A percentile compares a stretch with the other conserved stretches of the same genome.
Evolutionary conservation across 2,797 vertebrate genomes (phyloP).

Genomic region (Melanogrammus aeglefinus): DNA sequence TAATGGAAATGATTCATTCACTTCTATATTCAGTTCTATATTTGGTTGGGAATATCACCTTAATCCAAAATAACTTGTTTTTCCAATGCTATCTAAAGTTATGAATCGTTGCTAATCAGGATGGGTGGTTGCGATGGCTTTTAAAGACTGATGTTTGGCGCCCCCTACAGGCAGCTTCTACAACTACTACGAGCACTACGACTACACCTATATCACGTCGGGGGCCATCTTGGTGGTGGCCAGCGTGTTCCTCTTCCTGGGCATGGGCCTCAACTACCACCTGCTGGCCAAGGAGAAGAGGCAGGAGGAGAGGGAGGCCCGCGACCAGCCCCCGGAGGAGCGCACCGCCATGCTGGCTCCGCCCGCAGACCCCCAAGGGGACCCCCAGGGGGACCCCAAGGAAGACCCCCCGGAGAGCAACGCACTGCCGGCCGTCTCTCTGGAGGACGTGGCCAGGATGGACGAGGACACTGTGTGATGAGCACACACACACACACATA

Average conservation of each 20-base stretch:
- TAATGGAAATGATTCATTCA: background rate
- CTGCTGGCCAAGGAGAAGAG: conserved; percentile 75
- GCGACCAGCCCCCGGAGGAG: conserved; percentile 74
- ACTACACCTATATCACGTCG: conserved; percentile 88
- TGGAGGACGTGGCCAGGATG: conserved; percentile 58
- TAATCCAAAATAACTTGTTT: background rate
- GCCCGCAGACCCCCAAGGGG: background rate
- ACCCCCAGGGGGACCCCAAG: no score
- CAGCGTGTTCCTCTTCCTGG: conserved; percentile 84
- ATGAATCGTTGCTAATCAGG: no score
- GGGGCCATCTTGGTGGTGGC: conserved; percentile 83
- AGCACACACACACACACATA: conserved; percentile 8
- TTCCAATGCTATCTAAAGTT: no score
- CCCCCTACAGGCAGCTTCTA: conserved; percentile 77
- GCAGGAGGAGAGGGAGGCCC: conserved; percentile 54
- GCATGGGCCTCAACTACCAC: conserved; percentile 92
- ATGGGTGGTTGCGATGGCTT: no score
- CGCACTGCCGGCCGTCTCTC: conserved; percentile 23
- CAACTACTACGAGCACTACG: conserved; percentile 81
- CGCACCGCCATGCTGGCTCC: conserved; percentile 62
- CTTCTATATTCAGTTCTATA: background rate
- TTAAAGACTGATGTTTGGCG: background rate
- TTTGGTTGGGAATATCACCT: no score
- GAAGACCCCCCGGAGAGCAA: conserved; percentile 35
- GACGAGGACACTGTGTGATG: conserved; percentile 64